Evolutionary conservation across 2,113 vertebrate genomes (phyloP), one percentile per base, ranked within the genome.

Genomic region (Candoia aspera): DNA sequence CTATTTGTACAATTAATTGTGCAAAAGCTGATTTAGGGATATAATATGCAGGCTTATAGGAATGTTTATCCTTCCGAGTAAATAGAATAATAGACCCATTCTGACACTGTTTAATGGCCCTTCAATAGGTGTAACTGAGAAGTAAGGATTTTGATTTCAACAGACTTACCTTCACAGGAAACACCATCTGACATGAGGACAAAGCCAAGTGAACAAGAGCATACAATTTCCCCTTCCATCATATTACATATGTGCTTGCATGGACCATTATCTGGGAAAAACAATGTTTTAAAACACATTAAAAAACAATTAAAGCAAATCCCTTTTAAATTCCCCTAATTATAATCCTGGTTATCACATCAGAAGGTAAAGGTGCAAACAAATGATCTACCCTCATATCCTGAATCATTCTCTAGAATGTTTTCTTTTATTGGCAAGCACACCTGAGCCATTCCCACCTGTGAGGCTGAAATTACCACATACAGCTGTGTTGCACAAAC

Each of bases 121-220:
- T 33, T 84, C 1, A 54, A 49, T 13, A 6, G 11, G 42, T 12
- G 0, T 6, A 84, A 23, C 49, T 85, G n/a, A 86, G 29, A 33
- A 53, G 54, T 37, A 23, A 94, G 49, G 26, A 58, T 15, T 17
- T 0, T 42, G 73, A 79, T 42, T 79, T 42, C n/a, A 55, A 10
- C 85, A 89, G 12, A 93, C 96, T 97, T 96, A 98, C 99, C 99
- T 98, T 98, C 98, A 95, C 99, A 99, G 1, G 95, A 98, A 91
- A 93, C 92, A 1, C 98, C 97, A 2, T 99, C 98, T 1, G 97
- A 95, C 98, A 97, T 98, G 93, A 99, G 96, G 0, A 96, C 97
- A 33, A 98, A 99, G 2, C 99, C 99, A 2, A 97, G 95, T 91
- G 98, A 98, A 94, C 99, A 99, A 92, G 98, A 99, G 92, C 99